phyloP scores from a whole-genome alignment of 2,888 invertebrate species.

The Panorpa germanica region DNA sequence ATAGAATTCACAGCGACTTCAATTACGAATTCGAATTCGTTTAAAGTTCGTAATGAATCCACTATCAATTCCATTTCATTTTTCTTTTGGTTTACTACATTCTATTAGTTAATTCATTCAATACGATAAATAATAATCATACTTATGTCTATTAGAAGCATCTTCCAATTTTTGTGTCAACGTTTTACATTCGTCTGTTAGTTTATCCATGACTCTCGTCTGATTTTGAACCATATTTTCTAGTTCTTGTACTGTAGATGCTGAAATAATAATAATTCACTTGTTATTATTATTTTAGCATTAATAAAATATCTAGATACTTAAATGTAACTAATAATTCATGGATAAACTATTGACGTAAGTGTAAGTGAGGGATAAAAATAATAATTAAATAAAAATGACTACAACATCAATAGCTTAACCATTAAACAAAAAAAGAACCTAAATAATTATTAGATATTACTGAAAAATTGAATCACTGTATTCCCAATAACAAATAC shows the following conservation, averaged over 20 bases:
- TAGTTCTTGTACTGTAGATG: conserved; percentile 75
- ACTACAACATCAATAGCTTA: conserved; percentile 35
- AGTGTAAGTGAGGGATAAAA: neutral
- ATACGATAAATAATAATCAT: conserved; percentile 24
- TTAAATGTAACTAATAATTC: conserved; percentile 28
- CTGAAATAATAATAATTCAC: conserved; percentile 45
- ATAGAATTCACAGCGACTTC: neutral
- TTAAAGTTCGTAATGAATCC: no score
- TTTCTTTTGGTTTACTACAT: no score
- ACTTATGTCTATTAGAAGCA: conserved; percentile 76
- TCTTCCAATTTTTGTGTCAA: conserved; percentile 82
- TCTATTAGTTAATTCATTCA: neutral
- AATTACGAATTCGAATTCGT: conserved; percentile 1
- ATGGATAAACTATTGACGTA: conserved; percentile 50
- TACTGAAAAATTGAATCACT: no score
- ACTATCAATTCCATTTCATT: no score
- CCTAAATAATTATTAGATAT: no score
- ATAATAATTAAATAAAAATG: conserved; percentile 1
- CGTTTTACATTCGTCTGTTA: conserved; percentile 74
- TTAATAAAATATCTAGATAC: conserved; percentile 6
- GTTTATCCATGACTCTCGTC: conserved; percentile 84
- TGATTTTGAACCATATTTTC: conserved; percentile 80
- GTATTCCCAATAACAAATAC: no score
- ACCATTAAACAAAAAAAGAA: conserved; percentile 24
- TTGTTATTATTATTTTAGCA: conserved; percentile 9